Evolutionary conservation across 2,888 invertebrate species (phyloP), one percentile per base, ranked within the genome.

Genomic region (Andrena fulva): DNA sequence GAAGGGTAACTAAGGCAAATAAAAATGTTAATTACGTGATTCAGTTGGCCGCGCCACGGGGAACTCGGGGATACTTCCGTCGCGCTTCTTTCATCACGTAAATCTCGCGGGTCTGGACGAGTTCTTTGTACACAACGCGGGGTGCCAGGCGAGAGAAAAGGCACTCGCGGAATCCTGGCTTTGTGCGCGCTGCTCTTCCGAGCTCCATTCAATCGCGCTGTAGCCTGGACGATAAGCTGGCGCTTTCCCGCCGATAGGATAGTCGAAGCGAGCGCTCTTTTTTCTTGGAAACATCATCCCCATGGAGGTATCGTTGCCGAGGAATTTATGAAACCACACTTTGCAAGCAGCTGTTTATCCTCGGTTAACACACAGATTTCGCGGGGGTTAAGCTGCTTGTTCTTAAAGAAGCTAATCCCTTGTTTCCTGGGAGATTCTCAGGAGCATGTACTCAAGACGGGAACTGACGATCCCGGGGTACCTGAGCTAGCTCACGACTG

Each of bases 11-110:
- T 24, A 29, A 77, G 72, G 81, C 75, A 76, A 83, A 85, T 85
- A 80, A 81, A 82, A 85, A 84, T 79, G 84, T 85, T 85, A 85
- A 85, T 85, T 84, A 82, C 82, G 62, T 33, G 74, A 83, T 83
- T 80, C 68, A 66, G 64, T 70, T 73, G 24, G 29, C 20, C 10
- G 29, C 27, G 27, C 12, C 71, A 24, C 50, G 63, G 33, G n/a
- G 20, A 31, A 10, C 48, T 7, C 24, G 10, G 24, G 16, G 50
- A 33, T 35, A 50, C 77, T 50, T 54, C 33, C 48, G 66, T 33
- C 70, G 54, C 20, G 62, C 24, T 66, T 76, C 66, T 78, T 82
- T 84, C 77, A 68, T 80, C 68, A 71, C 63, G 8, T 35, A 74
- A 82, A 77, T 80, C 75, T 33, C 71, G 54, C 42, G 71, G 56